A percentile compares a stretch with the other conserved stretches of the same genome.
These are phyloP conservation scores for Escarpia spicata DNA, from an alignment of 2,888 invertebrate genomes.

Conservation along the genomic window DNA sequence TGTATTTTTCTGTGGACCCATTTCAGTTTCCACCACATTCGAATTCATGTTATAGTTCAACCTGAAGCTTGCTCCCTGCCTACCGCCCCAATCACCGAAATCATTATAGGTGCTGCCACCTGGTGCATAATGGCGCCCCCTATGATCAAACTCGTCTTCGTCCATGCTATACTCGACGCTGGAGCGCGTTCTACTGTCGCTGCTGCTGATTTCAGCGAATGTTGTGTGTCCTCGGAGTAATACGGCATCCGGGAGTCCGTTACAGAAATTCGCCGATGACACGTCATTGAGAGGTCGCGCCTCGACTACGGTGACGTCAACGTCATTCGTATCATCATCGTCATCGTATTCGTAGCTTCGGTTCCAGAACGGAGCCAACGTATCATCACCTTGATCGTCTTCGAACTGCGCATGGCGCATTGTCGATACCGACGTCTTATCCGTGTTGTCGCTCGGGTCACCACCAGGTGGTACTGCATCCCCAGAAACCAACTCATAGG, in stretches of 20 bases:
- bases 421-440: neutral
- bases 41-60: neutral
- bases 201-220: neutral
- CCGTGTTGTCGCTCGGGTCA: neutral
- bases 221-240: neutral
- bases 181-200: neutral
- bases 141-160: constrained; percentile 17
- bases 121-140: neutral
- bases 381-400: constrained; percentile 20
- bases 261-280: constrained; percentile 38
- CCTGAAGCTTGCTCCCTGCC: neutral
- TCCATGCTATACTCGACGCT: neutral
- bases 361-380: constrained; percentile 25
- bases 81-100: neutral
- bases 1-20: neutral
- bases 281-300: constrained; percentile 40
- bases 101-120: neutral
- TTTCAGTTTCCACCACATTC: neutral
- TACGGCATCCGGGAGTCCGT: constrained; percentile 24
- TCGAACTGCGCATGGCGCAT: neutral
- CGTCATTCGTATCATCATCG: constrained; percentile 1
- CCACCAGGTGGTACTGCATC: neutral
- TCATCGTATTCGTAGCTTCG: constrained; percentile 17
- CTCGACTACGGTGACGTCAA: constrained; percentile 30
- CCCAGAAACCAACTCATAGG: constrained; percentile 4